Evolutionary conservation across 2,113 vertebrate species (phyloP).

Genomic region (Glaucidium brasilianum): DNA sequence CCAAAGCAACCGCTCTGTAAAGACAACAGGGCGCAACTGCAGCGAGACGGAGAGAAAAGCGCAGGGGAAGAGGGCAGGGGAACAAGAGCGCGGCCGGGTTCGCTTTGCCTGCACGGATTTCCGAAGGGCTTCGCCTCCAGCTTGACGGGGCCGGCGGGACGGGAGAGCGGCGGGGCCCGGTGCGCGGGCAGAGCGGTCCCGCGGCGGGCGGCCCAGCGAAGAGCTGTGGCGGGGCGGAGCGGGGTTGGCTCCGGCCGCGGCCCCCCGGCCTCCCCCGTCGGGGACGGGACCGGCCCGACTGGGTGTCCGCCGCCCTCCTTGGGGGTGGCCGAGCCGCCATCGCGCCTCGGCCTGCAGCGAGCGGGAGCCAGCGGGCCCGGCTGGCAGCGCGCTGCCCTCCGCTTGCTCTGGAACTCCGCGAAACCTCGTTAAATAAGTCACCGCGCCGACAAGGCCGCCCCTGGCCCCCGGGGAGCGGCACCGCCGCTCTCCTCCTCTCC

Average conservation of each 20-base stretch:
- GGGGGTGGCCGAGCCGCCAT: too few species aligned
- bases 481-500: not conserved
- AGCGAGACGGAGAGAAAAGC: not conserved
- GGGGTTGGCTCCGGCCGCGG: not conserved
- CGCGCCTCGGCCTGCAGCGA: not conserved
- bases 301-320: not conserved
- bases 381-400: not conserved
- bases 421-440: not conserved
- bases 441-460: not conserved
- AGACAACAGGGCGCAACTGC: not conserved
- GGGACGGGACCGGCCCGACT: not conserved
- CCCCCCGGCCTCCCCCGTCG: not conserved
- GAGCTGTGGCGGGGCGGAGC: not conserved
- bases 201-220: not conserved
- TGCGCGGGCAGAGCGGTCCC: rapidly evolving
- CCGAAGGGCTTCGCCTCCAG: not conserved
- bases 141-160: rapidly evolving
- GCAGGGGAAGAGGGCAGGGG: not conserved
- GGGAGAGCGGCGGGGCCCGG: too few species aligned
- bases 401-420: rapidly evolving
- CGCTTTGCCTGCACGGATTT: not conserved
- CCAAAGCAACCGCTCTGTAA: not conserved
- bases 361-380: not conserved
- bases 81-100: not conserved
- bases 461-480: not conserved